Conservation (phyloP, 2,113 vertebrate species). For the Ia io region DNA sequence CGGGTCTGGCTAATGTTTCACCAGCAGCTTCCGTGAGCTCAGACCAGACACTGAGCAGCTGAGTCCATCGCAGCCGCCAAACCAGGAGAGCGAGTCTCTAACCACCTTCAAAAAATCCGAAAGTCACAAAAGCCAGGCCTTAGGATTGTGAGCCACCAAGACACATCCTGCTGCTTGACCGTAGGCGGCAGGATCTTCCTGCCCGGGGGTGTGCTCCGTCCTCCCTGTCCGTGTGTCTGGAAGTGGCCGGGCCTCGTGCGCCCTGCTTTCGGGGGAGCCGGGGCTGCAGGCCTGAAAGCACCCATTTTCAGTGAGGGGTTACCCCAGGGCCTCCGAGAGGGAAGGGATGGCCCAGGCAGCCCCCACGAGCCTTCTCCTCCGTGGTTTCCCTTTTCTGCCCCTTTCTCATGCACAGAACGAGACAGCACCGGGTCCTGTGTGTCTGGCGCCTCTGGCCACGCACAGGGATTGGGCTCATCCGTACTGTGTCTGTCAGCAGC, state of each 20-base stretch:
- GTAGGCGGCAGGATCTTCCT: background rate
- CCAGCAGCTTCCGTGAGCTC: background rate
- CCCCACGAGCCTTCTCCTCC: background rate
- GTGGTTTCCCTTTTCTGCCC: background rate
- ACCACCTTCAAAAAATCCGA: background rate
- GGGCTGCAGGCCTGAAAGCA: background rate
- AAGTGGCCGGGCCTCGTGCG: background rate
- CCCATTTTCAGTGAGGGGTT: background rate
- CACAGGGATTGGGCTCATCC: background rate
- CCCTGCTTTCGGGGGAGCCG: background rate
- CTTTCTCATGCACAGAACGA: background rate
- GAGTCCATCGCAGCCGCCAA: accelerated
- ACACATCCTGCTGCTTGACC: background rate
- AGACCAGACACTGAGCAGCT: accelerated
- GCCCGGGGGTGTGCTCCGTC: background rate
- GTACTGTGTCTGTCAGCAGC: accelerated
- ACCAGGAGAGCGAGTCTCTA: background rate
- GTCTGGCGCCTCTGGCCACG: background rate
- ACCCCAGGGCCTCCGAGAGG: background rate
- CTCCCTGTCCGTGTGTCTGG: background rate
- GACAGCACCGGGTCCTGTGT: background rate
- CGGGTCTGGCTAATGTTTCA: background rate
- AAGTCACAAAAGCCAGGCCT: background rate
- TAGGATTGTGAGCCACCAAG: background rate
- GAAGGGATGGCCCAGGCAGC: background rate